Evolutionary conservation across 1,140 invertebrate genomes (phyloP).

Genomic region (Sminthurides bifidus): DNA sequence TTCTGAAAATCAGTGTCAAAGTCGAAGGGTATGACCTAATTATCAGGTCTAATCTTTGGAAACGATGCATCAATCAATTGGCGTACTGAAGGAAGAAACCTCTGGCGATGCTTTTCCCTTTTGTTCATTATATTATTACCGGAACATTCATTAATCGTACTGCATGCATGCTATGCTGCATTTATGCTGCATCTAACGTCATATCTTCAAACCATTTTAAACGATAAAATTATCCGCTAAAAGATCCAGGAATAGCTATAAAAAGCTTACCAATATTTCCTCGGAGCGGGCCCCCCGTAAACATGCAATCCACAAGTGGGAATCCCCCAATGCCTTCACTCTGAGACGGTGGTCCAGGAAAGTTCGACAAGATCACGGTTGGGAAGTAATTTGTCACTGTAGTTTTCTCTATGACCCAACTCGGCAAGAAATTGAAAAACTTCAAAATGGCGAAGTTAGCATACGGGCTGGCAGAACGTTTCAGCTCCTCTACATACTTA

Average conservation of each 20-base stretch:
- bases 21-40: too few species aligned
- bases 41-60: too few species aligned
- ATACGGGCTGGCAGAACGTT: slow-evolving; percentile 22
- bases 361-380: slow-evolving; percentile 28
- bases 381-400: slow-evolving; percentile 27
- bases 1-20: too few species aligned
- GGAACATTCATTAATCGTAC: neutral
- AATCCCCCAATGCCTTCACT: slow-evolving; percentile 18
- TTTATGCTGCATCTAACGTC: neutral
- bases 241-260: neutral
- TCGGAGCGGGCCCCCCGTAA: slow-evolving; percentile 22
- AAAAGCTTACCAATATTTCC: slow-evolving; percentile 23
- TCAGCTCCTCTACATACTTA: slow-evolving; percentile 20
- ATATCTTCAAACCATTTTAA: neutral
- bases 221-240: neutral
- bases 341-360: slow-evolving; percentile 24
- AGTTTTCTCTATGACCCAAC: slow-evolving; percentile 23
- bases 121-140: neutral
- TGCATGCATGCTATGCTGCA: neutral
- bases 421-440: slow-evolving; percentile 25
- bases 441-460: slow-evolving; percentile 23
- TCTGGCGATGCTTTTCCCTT: neutral
- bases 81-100: too few species aligned
- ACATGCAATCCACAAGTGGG: slow-evolving; percentile 26
- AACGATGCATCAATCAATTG: too few species aligned